Percentiles rank a stretch among this genome's conserved stretches.
phyloP scores from a whole-genome alignment of 2,113 vertebrate genomes.

The Mus pahari region DNA sequence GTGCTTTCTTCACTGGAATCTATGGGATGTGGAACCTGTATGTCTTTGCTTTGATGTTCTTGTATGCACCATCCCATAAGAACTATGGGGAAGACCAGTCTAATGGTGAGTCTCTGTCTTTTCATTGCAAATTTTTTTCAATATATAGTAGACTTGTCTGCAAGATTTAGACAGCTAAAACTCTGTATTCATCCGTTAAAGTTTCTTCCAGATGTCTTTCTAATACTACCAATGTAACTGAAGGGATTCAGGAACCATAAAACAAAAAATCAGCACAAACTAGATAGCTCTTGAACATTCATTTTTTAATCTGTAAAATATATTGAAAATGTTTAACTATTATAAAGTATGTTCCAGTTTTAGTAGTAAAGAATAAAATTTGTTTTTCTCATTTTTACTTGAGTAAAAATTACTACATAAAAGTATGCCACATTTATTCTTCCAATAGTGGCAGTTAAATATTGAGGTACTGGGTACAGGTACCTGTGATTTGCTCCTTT shows the following conservation, averaged over 20 bases:
- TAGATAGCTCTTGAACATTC: not conserved
- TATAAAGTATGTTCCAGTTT: not conserved
- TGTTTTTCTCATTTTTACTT: not conserved
- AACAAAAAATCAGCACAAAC: not conserved
- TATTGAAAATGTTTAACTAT: not conserved
- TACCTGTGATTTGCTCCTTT: not conserved
- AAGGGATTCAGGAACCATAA: not conserved
- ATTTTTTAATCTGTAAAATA: conserved; percentile 1
- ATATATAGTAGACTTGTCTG: not conserved
- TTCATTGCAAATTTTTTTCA: not conserved
- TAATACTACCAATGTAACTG: not conserved
- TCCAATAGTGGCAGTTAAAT: not conserved
- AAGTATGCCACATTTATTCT: not conserved
- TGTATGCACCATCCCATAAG: conserved; percentile 98
- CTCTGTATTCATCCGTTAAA: not conserved
- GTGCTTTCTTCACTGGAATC: conserved; percentile 98
- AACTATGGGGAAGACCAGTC: conserved; percentile 95
- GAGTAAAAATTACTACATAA: not conserved
- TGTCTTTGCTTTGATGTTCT: conserved; percentile 98
- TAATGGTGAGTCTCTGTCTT: conserved; percentile 86
- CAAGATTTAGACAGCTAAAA: not conserved
- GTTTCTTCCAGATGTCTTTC: not conserved
- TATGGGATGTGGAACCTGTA: conserved; percentile 99
- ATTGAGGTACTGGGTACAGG: not conserved
- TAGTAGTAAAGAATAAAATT: conserved; percentile 17